Evolutionary conservation across 2,888 invertebrate genomes (phyloP), one percentile per base, ranked within the genome.

Genomic region (Metopia argyrocephala): DNA sequence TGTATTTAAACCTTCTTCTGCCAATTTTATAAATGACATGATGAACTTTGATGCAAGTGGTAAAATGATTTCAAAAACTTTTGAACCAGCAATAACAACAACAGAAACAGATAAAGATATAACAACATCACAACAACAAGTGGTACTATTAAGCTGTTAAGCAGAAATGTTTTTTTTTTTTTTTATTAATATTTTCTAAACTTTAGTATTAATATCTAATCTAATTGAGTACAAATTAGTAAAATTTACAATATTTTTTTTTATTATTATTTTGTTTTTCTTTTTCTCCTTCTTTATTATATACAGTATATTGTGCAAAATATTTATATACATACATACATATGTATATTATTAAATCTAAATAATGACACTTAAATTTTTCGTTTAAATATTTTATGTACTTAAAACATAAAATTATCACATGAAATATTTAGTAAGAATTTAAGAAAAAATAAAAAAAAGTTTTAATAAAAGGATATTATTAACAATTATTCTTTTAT

Each of bases 111-210:
- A 78, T 83, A 21, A 82, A 75, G 15, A 76, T 70, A 6, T 78
- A 84, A 5, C 83, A 84, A 18, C 82, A 79, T 27, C 79, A 79
- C 80, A 84, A 81, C 79, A 82, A 71, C 84, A 85, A 76, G 80
- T 84, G 61, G 84, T 86, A 73, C 79, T 84, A 54, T 79, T 85
- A 81, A 84, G 86, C 61, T 84, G 84, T 82, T 84, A 83, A 82
- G 71, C 52, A 31, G 48, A 18, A 31, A 38, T 4, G 57, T 61
- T 54, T 52, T 28, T 38, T 3, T 12, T 2, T 38, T 38, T 38
- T 52, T 45, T 48, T 54, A 54, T 46, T 65, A 57, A 66, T 61
- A 54, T 62, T 57, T 48, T 57, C 9, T 68, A 74, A 70, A 66
- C 25, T 52, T 66, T 74, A 79, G 74, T 79, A 69, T 76, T 82